A percentile compares a stretch with the other conserved stretches of the same genome.
Evolutionary conservation across 92 coral and sea anemone species (phyloP).

Genomic region (Palythoa heliodiscus): DNA sequence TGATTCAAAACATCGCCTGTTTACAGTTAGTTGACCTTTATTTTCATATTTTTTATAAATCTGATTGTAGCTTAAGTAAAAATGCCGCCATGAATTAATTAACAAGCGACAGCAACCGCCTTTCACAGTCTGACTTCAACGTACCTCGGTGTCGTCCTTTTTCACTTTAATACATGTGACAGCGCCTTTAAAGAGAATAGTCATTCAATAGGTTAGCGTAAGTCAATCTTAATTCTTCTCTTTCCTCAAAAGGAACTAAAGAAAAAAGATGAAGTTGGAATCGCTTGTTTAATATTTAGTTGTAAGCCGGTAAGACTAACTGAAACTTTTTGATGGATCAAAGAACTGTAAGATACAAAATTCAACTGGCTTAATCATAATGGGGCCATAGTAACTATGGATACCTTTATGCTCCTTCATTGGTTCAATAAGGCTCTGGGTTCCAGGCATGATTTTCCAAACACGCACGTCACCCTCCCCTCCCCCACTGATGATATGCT

Average conservation of each 20-base stretch:
- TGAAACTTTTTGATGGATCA: too few relatives aligned
- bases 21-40: too few relatives aligned
- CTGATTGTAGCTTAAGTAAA: background rate
- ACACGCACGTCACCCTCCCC: conserved; percentile 99
- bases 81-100: background rate
- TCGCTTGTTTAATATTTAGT: background rate
- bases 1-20: too few relatives aligned
- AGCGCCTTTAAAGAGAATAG: conserved; percentile 65
- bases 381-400: background rate
- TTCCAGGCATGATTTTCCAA: conserved; percentile 55
- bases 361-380: too few relatives aligned
- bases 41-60: too few relatives aligned
- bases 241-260: background rate
- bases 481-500: conserved; percentile 91
- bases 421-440: conserved; percentile 60
- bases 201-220: background rate
- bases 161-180: conserved; percentile 89
- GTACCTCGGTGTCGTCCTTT: conserved; percentile 78
- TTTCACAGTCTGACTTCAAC: background rate
- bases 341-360: too few relatives aligned
- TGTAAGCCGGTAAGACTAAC: background rate
- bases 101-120: too few relatives aligned
- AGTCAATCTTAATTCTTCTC: background rate
- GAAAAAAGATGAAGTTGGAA: background rate
- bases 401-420: conserved; percentile 98